phyloP scores from a whole-genome alignment of 1,140 invertebrate genomes.

The Scaptomyza montana region DNA sequence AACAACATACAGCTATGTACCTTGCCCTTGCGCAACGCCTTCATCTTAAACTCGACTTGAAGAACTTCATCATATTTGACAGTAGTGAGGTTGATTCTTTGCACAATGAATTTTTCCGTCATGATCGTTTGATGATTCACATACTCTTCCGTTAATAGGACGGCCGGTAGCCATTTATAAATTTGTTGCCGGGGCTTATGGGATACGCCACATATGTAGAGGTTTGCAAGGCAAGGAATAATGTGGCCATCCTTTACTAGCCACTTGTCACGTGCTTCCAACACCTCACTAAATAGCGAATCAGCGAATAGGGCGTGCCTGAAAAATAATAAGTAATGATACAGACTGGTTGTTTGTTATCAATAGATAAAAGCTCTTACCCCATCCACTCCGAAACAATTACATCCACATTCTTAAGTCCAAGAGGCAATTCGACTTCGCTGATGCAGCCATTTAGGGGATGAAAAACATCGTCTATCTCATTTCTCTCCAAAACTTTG shows the following conservation, averaged over 20 bases:
- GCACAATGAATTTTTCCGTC: constrained; percentile 33
- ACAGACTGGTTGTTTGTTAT: neutral
- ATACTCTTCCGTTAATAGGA: constrained; percentile 37
- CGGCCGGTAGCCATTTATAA: neutral
- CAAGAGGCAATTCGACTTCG: constrained; percentile 32
- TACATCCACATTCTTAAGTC: constrained; percentile 51
- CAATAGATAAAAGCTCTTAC: constrained; percentile 1
- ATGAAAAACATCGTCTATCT: constrained; percentile 43
- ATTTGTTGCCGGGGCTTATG: neutral
- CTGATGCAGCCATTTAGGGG: constrained; percentile 31
- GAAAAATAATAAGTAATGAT: neutral
- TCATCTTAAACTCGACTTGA: constrained; percentile 7
- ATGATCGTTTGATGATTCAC: constrained; percentile 22
- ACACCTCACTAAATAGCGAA: constrained; percentile 44
- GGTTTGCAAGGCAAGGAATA: constrained; percentile 44
- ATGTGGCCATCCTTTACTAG: constrained; percentile 43
- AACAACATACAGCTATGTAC: constrained; percentile 28
- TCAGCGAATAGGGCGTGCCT: constrained; percentile 53
- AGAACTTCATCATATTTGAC: constrained; percentile 6
- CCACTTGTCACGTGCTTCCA: constrained; percentile 57
- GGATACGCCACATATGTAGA: constrained; percentile 42
- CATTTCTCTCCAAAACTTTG: constrained; percentile 8
- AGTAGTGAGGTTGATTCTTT: constrained; percentile 18
- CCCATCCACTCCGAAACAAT: constrained; percentile 66
- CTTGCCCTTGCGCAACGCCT: constrained; percentile 6